These are phyloP conservation scores for Orussus abietinus DNA, from an alignment of 1,140 invertebrate genomes.

Conservation along the genomic window DNA sequence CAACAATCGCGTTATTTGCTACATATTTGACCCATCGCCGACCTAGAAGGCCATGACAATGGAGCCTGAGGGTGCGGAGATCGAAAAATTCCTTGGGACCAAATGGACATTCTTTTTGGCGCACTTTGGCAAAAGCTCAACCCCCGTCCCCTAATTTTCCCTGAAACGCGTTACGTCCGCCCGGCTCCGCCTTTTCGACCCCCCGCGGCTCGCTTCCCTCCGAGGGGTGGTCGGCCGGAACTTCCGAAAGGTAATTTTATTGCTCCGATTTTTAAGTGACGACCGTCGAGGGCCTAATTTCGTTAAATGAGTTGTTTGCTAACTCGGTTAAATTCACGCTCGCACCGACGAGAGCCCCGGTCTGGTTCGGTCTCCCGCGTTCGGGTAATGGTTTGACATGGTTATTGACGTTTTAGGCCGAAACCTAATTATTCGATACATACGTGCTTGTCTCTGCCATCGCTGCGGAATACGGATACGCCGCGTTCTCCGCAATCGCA, in stretches of 20 bases:
- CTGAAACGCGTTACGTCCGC: conserved; percentile 10
- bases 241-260: conserved; percentile 43
- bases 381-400: conserved; percentile 50
- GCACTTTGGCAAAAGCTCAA: too few species aligned
- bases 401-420: conserved; percentile 52
- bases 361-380: too few species aligned
- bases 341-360: conserved; percentile 11
- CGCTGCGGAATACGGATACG: conserved; percentile 29
- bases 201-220: conserved; percentile 17
- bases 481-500: conserved; percentile 20
- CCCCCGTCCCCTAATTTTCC: too few species aligned
- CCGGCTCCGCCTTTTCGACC: conserved; percentile 13
- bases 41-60: too few species aligned
- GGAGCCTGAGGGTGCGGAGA: too few species aligned
- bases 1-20: too few species aligned
- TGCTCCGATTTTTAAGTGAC: conserved; percentile 50
- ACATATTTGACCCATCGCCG: too few species aligned
- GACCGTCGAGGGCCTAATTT: conserved; percentile 45
- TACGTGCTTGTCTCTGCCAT: conserved; percentile 41
- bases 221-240: too few species aligned
- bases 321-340: conserved; percentile 48
- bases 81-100: too few species aligned
- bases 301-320: conserved; percentile 54
- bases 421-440: conserved; percentile 52
- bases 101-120: too few species aligned